Conservation (phyloP, 2,888 invertebrate genomes). For the Scaptomyza polygonia region DNA sequence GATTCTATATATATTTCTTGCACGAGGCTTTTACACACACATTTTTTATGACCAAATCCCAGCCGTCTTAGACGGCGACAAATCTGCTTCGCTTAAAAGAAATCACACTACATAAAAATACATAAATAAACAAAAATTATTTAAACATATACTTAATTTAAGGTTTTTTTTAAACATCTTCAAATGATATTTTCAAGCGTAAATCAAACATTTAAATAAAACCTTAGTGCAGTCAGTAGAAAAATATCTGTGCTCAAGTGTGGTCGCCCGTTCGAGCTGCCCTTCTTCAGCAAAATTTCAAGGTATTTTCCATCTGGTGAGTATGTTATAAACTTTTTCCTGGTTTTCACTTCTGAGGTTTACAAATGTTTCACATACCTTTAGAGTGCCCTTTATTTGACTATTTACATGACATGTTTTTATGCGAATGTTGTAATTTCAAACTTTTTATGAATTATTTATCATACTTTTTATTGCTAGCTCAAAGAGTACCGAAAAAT, state of each 20-base stretch:
- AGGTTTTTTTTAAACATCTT: too few species aligned
- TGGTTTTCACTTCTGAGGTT: neutral
- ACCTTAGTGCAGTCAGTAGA: conserved; percentile 10
- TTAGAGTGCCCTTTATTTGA: neutral
- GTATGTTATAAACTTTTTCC: conserved; percentile 18
- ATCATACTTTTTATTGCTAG: neutral
- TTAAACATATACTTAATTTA: conserved; percentile 21
- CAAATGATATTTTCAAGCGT: conserved; percentile 29
- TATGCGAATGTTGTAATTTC: neutral
- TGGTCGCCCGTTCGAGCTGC: neutral
- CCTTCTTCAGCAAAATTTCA: conserved; percentile 2
- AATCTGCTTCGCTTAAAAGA: conserved; percentile 61
- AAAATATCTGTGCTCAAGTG: conserved; percentile 4
- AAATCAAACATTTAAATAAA: conserved; percentile 61
- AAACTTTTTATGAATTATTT: neutral
- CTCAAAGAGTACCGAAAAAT: neutral
- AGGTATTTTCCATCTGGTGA: conserved; percentile 30
- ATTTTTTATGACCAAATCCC: conserved; percentile 34
- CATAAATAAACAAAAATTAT: conserved; percentile 62
- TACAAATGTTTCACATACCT: neutral
- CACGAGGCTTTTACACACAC: conserved; percentile 14
- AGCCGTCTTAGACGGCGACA: conserved; percentile 15
- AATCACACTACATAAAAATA: conserved; percentile 71
- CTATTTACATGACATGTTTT: neutral
- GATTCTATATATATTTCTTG: conserved; percentile 34